Evolutionary conservation across 2,888 invertebrate species (phyloP), one percentile per base, ranked within the genome.

Genomic region (Leptopilina syphax): DNA sequence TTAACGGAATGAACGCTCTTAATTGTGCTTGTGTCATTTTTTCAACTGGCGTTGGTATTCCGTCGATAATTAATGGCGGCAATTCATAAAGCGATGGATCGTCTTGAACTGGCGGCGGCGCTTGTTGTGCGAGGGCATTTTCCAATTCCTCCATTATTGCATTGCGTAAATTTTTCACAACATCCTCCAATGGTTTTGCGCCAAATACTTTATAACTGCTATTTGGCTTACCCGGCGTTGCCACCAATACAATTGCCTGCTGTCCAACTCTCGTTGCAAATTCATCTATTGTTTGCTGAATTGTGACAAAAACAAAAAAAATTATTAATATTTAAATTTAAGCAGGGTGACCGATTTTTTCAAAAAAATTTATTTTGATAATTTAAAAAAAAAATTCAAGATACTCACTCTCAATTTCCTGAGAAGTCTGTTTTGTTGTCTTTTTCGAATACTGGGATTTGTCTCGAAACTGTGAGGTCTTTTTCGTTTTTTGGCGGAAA

Each of bases 21-120:
- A 99, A 93, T 93, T 99, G 98, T 78, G 98, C 98, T 94, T 98
- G 98, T 65, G 98, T 99, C 99, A 99, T 99, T 94, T 99, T 99
- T 93, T 99, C 98, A 0, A 99, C 98, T 18, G 98, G 98, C 82
- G 98, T 99, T 84, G 98, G 98, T 92, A 98, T 99, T 84, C 98
- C 98, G 93, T 99, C 98, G 89, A 99, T 98, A 89, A 98, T 98
- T 85, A 99, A 94, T 68, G 98, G 98, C 83, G 99, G 99, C 92
- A 99, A 93, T 93, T 98, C 98, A 93, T 98, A 98, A 80, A 98
- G 94, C 84, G 97, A 96, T 5, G 98, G 97, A 93, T 98, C 98
- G 89, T 98, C 98, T 89, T 95, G 95, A 67, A 95, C 94, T 87
- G 96, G 96, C 18, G 96, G 96, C 88, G 98, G 97, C 81, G 97